Conservation (phyloP, 1,140 invertebrate species). For the Drosophila sturtevanti region DNA sequence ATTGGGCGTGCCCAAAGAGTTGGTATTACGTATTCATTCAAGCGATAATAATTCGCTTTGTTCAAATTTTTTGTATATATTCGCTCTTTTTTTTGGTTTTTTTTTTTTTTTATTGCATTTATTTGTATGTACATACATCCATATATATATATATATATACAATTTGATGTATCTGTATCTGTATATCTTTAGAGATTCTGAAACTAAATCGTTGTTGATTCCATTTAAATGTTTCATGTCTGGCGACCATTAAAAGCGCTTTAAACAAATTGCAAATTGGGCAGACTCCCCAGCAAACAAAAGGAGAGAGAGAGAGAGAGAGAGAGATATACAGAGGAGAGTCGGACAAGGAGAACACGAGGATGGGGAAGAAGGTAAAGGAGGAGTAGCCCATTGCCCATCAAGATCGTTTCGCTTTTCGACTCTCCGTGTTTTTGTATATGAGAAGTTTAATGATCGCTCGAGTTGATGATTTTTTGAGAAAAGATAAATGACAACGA, state of each 20-base stretch:
- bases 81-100: not conserved
- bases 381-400: constrained; percentile 23
- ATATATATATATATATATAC: too few species aligned
- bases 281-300: constrained; percentile 34
- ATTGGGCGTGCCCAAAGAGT: constrained; percentile 44
- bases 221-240: constrained; percentile 51
- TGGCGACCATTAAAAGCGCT: constrained; percentile 54
- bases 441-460: constrained; percentile 45
- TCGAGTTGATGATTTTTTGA: constrained; percentile 48
- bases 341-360: too few species aligned
- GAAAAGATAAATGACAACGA: constrained; percentile 51
- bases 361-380: not conserved
- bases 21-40: constrained; percentile 37
- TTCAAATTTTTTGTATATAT: constrained; percentile 36
- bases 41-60: constrained; percentile 60
- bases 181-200: not conserved
- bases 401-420: constrained; percentile 59
- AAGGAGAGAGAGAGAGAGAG: not conserved
- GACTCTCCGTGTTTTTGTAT: constrained; percentile 13
- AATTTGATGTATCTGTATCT: constrained; percentile 51
- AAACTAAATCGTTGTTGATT: constrained; percentile 40
- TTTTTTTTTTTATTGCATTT: constrained; percentile 44
- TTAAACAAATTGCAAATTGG: constrained; percentile 57
- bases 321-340: too few species aligned
- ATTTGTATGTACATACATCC: constrained; percentile 7